Percentiles rank a stretch among this genome's conserved stretches.
Conservation (phyloP, 2,797 vertebrate species). For the Carapus acus region DNA sequence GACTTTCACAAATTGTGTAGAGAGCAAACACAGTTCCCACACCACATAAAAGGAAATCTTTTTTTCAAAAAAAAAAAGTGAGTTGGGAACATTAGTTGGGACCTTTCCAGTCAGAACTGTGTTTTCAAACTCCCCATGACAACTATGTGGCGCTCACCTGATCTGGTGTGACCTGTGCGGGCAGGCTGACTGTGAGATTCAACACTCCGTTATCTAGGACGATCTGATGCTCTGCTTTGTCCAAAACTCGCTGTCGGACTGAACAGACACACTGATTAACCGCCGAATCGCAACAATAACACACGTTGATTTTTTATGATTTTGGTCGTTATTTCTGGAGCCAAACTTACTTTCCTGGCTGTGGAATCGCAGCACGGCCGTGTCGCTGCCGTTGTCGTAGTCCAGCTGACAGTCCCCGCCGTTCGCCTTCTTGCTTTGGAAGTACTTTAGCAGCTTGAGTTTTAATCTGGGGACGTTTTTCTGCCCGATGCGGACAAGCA, state of each 20-base stretch:
- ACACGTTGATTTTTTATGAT: too few relatives aligned
- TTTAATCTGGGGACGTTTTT: conserved; percentile 34
- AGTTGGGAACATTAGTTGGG: too few relatives aligned
- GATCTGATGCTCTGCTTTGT: conserved; percentile 55
- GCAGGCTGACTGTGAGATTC: conserved; percentile 50
- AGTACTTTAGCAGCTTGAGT: conserved; percentile 68
- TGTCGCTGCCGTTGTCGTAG: conserved; percentile 20
- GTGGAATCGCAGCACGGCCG: conserved; percentile 61
- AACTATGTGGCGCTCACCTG: too few relatives aligned
- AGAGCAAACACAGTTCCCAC: too few relatives aligned
- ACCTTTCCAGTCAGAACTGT: too few relatives aligned
- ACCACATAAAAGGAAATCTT: too few relatives aligned
- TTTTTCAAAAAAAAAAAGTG: too few relatives aligned
- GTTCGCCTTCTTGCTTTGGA: conserved; percentile 66
- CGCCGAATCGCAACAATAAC: too few relatives aligned
- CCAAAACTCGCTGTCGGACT: conserved; percentile 64
- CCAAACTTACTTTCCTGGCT: conserved; percentile 53
- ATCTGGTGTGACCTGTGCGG: background rate
- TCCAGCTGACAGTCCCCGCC: conserved; percentile 69
- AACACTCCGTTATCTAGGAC: conserved; percentile 33
- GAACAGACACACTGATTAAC: background rate
- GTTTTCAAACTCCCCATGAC: too few relatives aligned
- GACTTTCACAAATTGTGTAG: too few relatives aligned
- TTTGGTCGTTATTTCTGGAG: too few relatives aligned
- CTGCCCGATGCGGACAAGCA: conserved; percentile 59